Evolutionary conservation across 2,888 invertebrate genomes (phyloP).

Genomic region (Bembecia ichneumoniformis): DNA sequence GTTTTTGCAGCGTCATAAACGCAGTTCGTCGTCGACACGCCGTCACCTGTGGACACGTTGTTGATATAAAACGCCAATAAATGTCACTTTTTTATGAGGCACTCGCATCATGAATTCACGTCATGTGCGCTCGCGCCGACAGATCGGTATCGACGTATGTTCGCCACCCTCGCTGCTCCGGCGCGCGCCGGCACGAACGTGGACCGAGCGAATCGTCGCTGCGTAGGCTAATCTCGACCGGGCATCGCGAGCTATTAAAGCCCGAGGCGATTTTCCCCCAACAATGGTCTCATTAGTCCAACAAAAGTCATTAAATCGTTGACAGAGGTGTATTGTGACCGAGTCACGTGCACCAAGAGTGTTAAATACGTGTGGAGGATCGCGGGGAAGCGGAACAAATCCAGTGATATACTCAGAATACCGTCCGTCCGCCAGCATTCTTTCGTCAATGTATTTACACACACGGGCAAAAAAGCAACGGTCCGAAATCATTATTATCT

Average conservation of each 20-base stretch:
- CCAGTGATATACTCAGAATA: conserved; percentile 51
- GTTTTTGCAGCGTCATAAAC: conserved; percentile 63
- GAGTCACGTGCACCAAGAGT: conserved; percentile 58
- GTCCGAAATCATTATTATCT: conserved; percentile 67
- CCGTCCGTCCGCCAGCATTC: conserved; percentile 39
- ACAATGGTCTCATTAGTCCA: conserved; percentile 63
- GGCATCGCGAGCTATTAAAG: conserved; percentile 42
- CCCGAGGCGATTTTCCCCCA: conserved; percentile 39
- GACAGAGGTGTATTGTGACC: conserved; percentile 48
- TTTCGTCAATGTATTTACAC: conserved; percentile 48
- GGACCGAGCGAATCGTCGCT: conserved; percentile 22
- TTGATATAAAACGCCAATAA: conserved; percentile 71
- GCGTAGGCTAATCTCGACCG: conserved; percentile 40
- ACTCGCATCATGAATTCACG: conserved; percentile 47
- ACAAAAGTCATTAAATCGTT: conserved; percentile 61
- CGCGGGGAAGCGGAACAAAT: conserved; percentile 67
- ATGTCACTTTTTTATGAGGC: conserved; percentile 70
- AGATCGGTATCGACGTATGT: conserved; percentile 57
- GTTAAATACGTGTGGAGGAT: conserved; percentile 68
- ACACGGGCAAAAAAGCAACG: conserved; percentile 52
- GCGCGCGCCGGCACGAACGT: conserved; percentile 53
- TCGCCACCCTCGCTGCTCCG: conserved; percentile 45
- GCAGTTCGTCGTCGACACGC: conserved; percentile 43
- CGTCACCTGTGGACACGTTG: conserved; percentile 59
- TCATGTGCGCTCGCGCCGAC: conserved; percentile 60